Evolutionary conservation across 2,113 vertebrate species (phyloP).

Genomic region (Coptodon rendalli): DNA sequence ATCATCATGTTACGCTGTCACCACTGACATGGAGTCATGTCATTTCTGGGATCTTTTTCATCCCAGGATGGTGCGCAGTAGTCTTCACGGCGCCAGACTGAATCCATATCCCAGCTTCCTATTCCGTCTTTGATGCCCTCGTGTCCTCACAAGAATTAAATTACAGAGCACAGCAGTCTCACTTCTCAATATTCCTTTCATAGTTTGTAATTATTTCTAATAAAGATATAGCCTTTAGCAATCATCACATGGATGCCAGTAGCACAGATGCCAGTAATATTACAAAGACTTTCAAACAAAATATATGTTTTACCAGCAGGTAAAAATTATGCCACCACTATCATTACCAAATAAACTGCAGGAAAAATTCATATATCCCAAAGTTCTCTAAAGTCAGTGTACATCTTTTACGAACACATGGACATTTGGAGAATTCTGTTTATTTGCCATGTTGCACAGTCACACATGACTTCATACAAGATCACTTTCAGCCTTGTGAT

Average conservation of each 20-base stretch:
- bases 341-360: neutral
- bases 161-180: neutral
- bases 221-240: neutral
- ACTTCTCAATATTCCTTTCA: neutral
- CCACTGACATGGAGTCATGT: constrained; percentile 30
- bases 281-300: neutral
- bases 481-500: neutral
- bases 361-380: neutral
- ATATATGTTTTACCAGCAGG: neutral
- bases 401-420: neutral
- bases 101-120: neutral
- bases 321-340: neutral
- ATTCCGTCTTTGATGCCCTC: neutral
- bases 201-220: neutral
- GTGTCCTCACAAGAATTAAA: neutral
- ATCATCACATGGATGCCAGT: neutral
- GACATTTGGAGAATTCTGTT: neutral
- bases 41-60: constrained; percentile 41
- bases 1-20: constrained; percentile 60
- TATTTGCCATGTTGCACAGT: neutral
- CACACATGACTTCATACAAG: neutral
- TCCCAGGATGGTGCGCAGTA: neutral
- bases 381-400: neutral
- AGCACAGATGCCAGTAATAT: neutral
- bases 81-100: constrained; percentile 26